Evolutionary conservation across 1,140 invertebrate species (phyloP), one percentile per base, ranked within the genome.

Genomic region (Diorhabda elongata): DNA sequence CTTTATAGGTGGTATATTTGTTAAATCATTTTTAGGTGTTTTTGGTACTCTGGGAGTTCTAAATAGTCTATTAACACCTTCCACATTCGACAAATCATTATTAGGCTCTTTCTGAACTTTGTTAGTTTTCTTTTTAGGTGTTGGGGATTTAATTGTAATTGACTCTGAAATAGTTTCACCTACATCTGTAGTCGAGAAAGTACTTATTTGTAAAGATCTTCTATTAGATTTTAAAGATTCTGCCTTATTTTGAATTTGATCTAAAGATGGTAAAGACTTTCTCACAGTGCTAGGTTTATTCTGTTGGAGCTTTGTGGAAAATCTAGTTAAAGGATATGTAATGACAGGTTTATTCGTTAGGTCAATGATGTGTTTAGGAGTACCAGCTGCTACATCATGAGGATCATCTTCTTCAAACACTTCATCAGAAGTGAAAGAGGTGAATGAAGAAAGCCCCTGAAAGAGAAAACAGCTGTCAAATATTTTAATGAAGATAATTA

Each of bases 1-100:
- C 42, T 78, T 81, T 4, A 84, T 78, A 3, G 81, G 82, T 63
- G 68, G 71, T 9, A 83, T 70, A 64, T 84, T 75, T 3, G 75
- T 79, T 45, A 84, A 77, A 70, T 83, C 81, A 69, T 84, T 85
- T 61, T 78, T 74, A 7, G 83, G 81, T 0, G 80, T 76, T 41
- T 73, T 79, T 8, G 61, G 63, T 43, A 61, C 71, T 69, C 67
- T 77, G 5, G 78, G 77, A 60, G 75, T 77, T 41, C 60, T 66
- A 2, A 78, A 66, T 3, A 78, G 42, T 68, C 69, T 76, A 64
- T 75, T 75, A 2, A 78, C 71, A 11, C 76, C 73, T 26, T 77
- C 80, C 5, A 83, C 76, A 62, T 83, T 77, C 5, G 74, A 78
- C 58, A 82, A 73, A 64, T 79, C 77, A 60, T 81, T 81, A 67